Percentiles rank a stretch among this genome's conserved stretches.
Conservation (phyloP, 1,140 invertebrate species). For the Hermetia illucens region DNA sequence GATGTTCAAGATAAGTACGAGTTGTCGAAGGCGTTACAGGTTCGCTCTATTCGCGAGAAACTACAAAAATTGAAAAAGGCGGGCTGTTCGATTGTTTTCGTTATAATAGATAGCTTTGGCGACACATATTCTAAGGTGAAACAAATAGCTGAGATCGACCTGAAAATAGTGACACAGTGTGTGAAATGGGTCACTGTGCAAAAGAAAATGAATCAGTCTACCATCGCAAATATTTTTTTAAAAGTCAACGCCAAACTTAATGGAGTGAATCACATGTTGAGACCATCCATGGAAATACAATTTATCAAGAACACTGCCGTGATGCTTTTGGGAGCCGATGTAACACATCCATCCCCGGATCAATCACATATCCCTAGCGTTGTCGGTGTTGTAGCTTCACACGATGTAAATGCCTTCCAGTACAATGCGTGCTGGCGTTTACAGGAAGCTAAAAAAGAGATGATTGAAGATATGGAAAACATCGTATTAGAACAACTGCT, state of each 20-base stretch:
- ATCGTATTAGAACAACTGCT: constrained; percentile 40
- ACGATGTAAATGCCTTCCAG: constrained; percentile 44
- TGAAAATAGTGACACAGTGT: constrained; percentile 72
- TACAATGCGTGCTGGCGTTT: constrained; percentile 58
- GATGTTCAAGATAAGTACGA: not conserved
- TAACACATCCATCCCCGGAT: constrained; percentile 72
- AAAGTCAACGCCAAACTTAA: constrained; percentile 77
- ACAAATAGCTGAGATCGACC: constrained; percentile 52
- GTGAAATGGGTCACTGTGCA: constrained; percentile 45
- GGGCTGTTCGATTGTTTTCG: constrained; percentile 18
- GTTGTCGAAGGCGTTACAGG: not conserved
- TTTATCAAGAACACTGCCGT: constrained; percentile 20
- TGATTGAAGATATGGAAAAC: constrained; percentile 56
- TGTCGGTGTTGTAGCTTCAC: constrained; percentile 64
- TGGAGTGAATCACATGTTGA: constrained; percentile 60
- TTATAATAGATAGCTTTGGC: constrained; percentile 39
- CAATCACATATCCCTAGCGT: constrained; percentile 59
- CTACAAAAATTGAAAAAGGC: constrained; percentile 6
- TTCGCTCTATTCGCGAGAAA: not conserved
- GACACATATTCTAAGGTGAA: constrained; percentile 46
- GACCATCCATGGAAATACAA: constrained; percentile 24
- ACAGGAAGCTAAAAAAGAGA: constrained; percentile 51
- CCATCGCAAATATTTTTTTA: constrained; percentile 58
- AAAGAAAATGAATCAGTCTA: constrained; percentile 30
- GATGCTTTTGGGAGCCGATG: constrained; percentile 76